Evolutionary conservation across 2,113 vertebrate genomes (phyloP).

Genomic region (Vicugna pacos): DNA sequence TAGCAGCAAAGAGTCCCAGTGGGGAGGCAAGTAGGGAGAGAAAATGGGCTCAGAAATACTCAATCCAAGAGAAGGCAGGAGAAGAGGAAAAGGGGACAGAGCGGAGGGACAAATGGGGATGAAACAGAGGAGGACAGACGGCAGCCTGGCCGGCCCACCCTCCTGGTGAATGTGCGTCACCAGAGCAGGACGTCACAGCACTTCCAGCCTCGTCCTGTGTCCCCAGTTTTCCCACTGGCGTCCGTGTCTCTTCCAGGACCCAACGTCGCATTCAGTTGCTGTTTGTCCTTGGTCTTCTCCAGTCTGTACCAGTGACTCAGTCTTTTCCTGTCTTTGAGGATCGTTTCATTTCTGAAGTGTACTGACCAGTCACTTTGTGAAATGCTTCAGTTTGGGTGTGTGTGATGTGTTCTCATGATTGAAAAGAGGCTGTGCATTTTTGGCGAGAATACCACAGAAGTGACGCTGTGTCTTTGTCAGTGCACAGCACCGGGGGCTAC

Average conservation of each 20-base stretch:
- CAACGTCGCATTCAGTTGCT: rapidly evolving
- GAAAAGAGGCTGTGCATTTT: rapidly evolving
- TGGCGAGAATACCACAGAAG: neutral
- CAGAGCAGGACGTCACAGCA: neutral
- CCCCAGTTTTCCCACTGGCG: rapidly evolving
- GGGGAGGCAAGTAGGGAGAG: neutral
- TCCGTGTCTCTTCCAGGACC: neutral
- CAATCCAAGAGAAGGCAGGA: neutral
- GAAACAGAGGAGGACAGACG: neutral
- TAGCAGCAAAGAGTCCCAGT: neutral
- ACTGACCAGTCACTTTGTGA: neutral
- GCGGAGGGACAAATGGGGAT: too few relatives aligned
- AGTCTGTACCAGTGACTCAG: neutral
- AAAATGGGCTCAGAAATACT: neutral
- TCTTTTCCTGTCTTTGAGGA: neutral
- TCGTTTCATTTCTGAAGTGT: neutral
- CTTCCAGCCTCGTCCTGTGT: rapidly evolving
- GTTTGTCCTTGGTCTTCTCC: neutral
- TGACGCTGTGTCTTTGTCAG: neutral
- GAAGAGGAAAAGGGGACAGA: neutral
- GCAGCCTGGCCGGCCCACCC: neutral
- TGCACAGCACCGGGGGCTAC: rapidly evolving
- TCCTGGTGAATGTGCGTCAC: rapidly evolving
- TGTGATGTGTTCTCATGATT: neutral
- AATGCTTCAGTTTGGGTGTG: rapidly evolving